phyloP scores from a whole-genome alignment of 2,888 invertebrate species.

The Thalpophila matura region DNA sequence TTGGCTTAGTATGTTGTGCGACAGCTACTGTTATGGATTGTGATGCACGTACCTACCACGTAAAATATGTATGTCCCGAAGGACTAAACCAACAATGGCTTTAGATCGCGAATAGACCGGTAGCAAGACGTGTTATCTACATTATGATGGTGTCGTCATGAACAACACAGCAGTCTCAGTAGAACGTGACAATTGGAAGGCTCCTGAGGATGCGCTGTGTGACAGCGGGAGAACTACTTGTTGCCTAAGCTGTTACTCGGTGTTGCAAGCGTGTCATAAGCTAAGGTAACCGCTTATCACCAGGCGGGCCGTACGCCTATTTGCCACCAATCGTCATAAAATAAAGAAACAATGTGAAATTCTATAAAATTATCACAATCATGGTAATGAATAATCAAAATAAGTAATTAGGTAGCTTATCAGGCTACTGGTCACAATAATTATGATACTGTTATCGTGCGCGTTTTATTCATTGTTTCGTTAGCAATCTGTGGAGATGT shows the following conservation, averaged over 20 bases:
- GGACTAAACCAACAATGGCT: not conserved
- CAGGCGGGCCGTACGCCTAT: too few species aligned
- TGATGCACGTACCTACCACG: not conserved
- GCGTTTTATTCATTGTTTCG: not conserved
- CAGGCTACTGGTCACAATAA: not conserved
- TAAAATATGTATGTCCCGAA: too few species aligned
- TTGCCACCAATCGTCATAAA: too few species aligned
- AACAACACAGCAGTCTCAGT: not conserved
- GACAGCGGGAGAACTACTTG: too few species aligned
- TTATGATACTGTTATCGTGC: not conserved
- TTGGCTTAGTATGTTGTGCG: too few species aligned
- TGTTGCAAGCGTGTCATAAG: too few species aligned
- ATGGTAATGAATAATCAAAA: constrained; percentile 3
- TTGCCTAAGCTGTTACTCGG: too few species aligned
- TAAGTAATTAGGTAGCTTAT: not conserved
- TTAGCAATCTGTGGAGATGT: not conserved
- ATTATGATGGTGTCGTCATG: not conserved
- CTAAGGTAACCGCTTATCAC: too few species aligned
- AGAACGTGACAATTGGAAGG: not conserved
- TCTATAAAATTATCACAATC: not conserved
- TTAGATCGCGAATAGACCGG: not conserved
- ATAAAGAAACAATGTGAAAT: not conserved
- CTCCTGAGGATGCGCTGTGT: too few species aligned
- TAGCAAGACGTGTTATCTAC: too few species aligned
- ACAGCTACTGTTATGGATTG: too few species aligned